Conservation (phyloP, 2,113 vertebrate species). For the Todiramphus chloris region DNA sequence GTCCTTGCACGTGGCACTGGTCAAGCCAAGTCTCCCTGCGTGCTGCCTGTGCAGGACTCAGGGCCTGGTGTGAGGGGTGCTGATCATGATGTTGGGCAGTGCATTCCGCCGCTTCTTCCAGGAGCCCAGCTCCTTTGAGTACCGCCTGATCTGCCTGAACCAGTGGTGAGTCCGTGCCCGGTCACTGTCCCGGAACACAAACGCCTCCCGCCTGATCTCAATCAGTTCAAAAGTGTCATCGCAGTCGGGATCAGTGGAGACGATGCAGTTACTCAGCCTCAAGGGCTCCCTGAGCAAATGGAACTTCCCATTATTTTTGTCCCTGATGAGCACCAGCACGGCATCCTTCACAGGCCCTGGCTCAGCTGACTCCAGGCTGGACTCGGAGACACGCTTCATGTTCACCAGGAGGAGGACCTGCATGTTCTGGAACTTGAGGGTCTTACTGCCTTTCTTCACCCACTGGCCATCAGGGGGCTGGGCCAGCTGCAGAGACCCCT, state of each 20-base stretch:
- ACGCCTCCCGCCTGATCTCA: conserved; percentile 87
- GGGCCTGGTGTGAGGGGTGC: conserved; percentile 83
- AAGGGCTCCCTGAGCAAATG: conserved; percentile 87
- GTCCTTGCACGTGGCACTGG: not conserved
- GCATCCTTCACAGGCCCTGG: conserved; percentile 81
- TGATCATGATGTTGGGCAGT: conserved; percentile 94
- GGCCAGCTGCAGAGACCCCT: conserved; percentile 86
- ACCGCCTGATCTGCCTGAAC: conserved; percentile 86
- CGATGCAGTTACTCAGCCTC: conserved; percentile 87
- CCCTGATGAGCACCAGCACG: conserved; percentile 87
- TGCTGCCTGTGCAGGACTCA: conserved; percentile 54
- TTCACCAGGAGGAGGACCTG: conserved; percentile 89
- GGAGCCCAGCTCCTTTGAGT: conserved; percentile 83
- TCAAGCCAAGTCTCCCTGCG: not conserved
- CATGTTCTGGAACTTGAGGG: conserved; percentile 91
- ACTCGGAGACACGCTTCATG: conserved; percentile 59
- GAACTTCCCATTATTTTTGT: conserved; percentile 91
- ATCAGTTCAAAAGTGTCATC: conserved; percentile 91
- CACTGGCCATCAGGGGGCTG: conserved; percentile 90
- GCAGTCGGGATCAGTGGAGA: conserved; percentile 84
- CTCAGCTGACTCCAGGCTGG: conserved; percentile 63
- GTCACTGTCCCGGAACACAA: conserved; percentile 87
- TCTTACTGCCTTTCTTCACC: conserved; percentile 89
- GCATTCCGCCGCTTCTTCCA: conserved; percentile 91
- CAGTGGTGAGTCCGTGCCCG: conserved; percentile 89